Evolutionary conservation across 2,888 invertebrate genomes (phyloP), one percentile per base, ranked within the genome.

Genomic region (Rhagium mordax): DNA sequence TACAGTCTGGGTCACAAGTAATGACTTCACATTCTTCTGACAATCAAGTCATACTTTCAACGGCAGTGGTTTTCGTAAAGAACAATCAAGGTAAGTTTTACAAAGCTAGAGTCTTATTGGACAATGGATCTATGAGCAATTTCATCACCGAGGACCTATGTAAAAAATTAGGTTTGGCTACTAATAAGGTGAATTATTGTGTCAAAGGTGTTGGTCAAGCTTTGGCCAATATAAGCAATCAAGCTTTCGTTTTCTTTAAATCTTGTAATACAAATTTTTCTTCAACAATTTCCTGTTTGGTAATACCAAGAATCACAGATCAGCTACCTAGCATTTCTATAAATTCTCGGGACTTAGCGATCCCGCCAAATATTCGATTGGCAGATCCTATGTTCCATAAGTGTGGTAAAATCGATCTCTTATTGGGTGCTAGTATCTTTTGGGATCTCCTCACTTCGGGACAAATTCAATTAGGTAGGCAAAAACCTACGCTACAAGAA

Each of bases 91-190:
- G n/a, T n/a, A n/a, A n/a, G n/a, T n/a, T n/a, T n/a, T n/a, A n/a
- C n/a, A n/a, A n/a, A n/a, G 51, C 48, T 3, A 21, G 72, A 27
- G 48, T 21, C 0, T 48, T 73, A 27, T 53, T 75, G 13, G 75
- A 75, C 51, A 18, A 41, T 13, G 70, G 72, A 0, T 72, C 74
- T 1, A 59, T 69, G 27, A 62, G 53, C 13, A 75, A 75, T 69
- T 70, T 74, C 16, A 60, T 74, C 33, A 66, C 72, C 3, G 55
- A 64, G 16, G 0, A 10, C 5, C 61, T 72, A 21, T 27, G 6
- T 41, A 69, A 66, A 20, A 64, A 24, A 13, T 62, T 72, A 47
- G 51, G 51, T 8, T 57, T 75, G 24, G 21, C 49, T 33, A 49
- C 27, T 21, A 24, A 10, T 10, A 7, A 24, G 8, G 51, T 64